Evolutionary conservation across 1,140 invertebrate genomes (phyloP).

Genomic region (Agrypnia vestita): DNA sequence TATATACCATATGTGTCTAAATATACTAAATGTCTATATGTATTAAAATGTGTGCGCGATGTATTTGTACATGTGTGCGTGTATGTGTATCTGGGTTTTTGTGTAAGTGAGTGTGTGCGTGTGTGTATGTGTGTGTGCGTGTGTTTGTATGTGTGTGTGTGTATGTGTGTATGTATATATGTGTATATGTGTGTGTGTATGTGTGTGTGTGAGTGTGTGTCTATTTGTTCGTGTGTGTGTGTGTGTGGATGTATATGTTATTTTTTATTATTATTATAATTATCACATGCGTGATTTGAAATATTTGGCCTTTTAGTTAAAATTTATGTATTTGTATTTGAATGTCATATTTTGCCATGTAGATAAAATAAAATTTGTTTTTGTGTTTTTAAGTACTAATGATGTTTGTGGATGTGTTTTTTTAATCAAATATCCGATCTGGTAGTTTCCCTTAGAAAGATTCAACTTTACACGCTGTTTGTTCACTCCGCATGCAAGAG

Average conservation of each 20-base stretch:
- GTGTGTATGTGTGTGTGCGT: slow-evolving; percentile 5
- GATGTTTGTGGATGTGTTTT: not conserved
- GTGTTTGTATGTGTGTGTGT: not conserved
- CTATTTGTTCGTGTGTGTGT: not conserved
- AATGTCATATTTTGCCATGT: too few relatives aligned
- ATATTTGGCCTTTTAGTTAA: not conserved
- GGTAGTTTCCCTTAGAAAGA: too few relatives aligned
- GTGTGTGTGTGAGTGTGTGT: not conserved
- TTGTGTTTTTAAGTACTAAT: not conserved
- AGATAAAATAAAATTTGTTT: not conserved
- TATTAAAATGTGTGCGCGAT: not conserved
- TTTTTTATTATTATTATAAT: not conserved
- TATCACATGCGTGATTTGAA: not conserved
- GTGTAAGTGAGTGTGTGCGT: not conserved
- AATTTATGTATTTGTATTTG: not conserved
- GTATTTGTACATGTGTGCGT: slow-evolving; percentile 3
- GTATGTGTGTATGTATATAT: not conserved
- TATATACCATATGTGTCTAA: too few relatives aligned
- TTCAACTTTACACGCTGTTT: too few relatives aligned
- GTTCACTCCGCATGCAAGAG: too few relatives aligned
- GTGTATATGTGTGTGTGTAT: slow-evolving; percentile 20
- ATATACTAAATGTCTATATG: not conserved
- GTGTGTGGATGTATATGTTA: not conserved
- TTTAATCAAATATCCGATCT: not conserved
- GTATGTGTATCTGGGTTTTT: not conserved